Conservation (phyloP, 2,113 vertebrate genomes). For the Amazona vittata region DNA sequence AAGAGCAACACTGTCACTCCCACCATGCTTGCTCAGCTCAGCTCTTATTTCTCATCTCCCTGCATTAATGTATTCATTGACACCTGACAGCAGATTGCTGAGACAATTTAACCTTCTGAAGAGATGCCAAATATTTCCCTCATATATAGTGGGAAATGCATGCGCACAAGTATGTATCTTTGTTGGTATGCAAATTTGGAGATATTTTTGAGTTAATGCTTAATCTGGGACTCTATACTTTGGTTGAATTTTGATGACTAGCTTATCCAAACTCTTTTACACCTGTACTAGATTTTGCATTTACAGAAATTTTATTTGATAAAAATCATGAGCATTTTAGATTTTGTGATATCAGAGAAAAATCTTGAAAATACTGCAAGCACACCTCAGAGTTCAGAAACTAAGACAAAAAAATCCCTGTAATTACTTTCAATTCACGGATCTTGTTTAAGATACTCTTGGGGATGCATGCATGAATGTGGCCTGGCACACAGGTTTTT, state of each 20-base stretch:
- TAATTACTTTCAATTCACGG: not conserved
- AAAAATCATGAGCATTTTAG: not conserved
- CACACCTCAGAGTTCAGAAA: not conserved
- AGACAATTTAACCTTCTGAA: not conserved
- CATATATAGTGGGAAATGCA: not conserved
- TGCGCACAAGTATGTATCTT: fast-evolving
- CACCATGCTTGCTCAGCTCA: not conserved
- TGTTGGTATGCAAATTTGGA: not conserved
- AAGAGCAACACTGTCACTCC: not conserved
- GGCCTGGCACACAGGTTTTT: fast-evolving
- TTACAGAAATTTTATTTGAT: not conserved
- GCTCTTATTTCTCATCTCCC: not conserved
- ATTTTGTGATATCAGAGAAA: not conserved
- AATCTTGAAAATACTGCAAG: not conserved
- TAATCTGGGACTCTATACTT: not conserved
- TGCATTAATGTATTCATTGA: not conserved
- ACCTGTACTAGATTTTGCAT: not conserved
- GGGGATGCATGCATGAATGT: fast-evolving
- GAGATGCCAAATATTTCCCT: not conserved
- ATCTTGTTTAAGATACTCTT: not conserved
- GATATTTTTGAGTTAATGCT: not conserved
- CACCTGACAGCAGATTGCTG: not conserved
- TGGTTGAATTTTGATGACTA: not conserved
- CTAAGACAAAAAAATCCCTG: not conserved
- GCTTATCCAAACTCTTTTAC: not conserved